Evolutionary conservation across 2,113 vertebrate genomes (phyloP).

Genomic region (Trogon surrucura): DNA sequence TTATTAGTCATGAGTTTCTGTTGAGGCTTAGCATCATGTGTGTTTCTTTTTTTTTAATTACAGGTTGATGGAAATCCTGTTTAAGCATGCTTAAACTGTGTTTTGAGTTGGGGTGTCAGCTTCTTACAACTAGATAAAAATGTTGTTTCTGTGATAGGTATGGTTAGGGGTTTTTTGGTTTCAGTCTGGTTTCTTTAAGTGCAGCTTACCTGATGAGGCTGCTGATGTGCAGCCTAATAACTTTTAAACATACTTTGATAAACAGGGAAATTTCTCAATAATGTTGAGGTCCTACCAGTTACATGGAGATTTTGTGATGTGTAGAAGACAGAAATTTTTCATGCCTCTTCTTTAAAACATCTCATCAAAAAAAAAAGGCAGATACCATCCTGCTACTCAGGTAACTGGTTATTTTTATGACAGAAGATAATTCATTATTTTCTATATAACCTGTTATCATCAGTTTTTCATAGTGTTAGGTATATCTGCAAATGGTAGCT

Average conservation of each 20-base stretch:
- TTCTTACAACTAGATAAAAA: neutral
- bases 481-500: neutral
- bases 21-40: constrained; percentile 24
- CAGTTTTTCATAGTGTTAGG: neutral
- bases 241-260: neutral
- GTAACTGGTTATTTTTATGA: neutral
- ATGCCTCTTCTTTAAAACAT: neutral
- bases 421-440: neutral
- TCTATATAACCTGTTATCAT: neutral
- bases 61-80: constrained; percentile 54
- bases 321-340: neutral
- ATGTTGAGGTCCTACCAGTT: neutral
- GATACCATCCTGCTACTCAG: neutral
- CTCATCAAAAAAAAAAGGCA: neutral
- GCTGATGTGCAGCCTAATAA: neutral
- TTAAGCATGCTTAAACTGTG: constrained; percentile 30
- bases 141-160: neutral
- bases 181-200: neutral
- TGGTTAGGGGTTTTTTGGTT: neutral
- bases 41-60: constrained; percentile 43
- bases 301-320: neutral
- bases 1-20: constrained; percentile 59
- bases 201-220: neutral
- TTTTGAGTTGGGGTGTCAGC: neutral
- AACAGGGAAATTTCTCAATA: neutral